These are phyloP conservation scores for Okapia johnstoni DNA, from an alignment of 2,113 vertebrate species.

Conservation along the genomic window DNA sequence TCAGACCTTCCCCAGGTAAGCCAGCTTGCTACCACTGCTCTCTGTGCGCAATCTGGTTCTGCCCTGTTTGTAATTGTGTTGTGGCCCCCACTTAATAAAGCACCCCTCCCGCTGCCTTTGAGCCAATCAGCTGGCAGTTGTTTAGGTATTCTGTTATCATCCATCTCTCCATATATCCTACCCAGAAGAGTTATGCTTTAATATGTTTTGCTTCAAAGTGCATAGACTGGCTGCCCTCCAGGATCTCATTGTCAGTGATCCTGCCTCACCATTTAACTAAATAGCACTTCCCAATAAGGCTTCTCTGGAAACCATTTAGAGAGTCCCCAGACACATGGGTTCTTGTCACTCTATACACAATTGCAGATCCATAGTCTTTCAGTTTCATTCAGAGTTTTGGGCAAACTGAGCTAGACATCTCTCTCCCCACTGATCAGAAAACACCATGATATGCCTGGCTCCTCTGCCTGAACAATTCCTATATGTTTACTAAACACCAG, in stretches of 20 bases:
- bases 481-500: neutral
- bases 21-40: neutral
- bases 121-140: neutral
- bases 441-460: neutral
- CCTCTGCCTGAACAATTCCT: neutral
- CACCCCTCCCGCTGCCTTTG: neutral
- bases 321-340: neutral
- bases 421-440: neutral
- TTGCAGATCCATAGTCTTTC: neutral
- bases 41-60: neutral
- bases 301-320: constrained; percentile 27
- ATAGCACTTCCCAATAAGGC: neutral
- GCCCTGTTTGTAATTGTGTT: neutral
- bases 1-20: neutral
- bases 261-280: constrained; percentile 31
- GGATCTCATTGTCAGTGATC: neutral
- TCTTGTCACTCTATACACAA: neutral
- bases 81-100: neutral
- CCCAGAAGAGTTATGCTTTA: constrained; percentile 2
- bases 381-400: neutral
- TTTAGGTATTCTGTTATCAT: constrained; percentile 4
- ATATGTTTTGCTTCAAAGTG: neutral
- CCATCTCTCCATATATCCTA: neutral
- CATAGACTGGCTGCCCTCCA: constrained; percentile 21
- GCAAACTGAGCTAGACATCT: neutral